phyloP scores from a whole-genome alignment of 2,888 invertebrate species.

The Homarus gammarus region DNA sequence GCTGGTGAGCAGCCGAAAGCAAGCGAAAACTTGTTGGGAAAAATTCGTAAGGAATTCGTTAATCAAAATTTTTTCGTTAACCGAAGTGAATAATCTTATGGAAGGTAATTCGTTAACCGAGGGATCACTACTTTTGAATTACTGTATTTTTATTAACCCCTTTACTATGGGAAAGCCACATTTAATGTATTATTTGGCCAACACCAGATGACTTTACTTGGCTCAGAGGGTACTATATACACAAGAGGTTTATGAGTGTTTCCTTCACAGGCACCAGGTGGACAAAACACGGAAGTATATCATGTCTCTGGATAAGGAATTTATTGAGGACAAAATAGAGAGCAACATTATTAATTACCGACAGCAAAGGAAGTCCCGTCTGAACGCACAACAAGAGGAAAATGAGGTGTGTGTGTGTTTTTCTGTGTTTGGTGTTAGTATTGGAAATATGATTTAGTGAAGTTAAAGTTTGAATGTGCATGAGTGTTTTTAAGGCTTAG shows the following conservation, averaged over 20 bases:
- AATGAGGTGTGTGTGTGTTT: slow-evolving; percentile 16
- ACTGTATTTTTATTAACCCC: background rate
- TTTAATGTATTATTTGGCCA: too few relatives aligned
- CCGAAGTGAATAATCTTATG: too few relatives aligned
- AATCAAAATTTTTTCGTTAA: too few relatives aligned
- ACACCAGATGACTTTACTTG: too few relatives aligned
- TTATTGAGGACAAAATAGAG: slow-evolving; percentile 18
- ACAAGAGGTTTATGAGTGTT: background rate
- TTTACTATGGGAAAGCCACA: background rate
- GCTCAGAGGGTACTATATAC: too few relatives aligned
- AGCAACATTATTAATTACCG: slow-evolving; percentile 1
- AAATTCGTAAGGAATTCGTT: too few relatives aligned
- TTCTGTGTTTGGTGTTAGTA: background rate
- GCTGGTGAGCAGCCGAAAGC: too few relatives aligned
- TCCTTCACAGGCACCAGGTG: slow-evolving; percentile 29
- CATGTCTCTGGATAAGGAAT: background rate
- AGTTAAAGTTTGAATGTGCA: too few relatives aligned
- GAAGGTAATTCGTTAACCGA: too few relatives aligned
- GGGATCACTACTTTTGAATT: too few relatives aligned
- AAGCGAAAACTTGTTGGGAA: too few relatives aligned
- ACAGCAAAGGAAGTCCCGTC: background rate
- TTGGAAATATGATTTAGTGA: background rate
- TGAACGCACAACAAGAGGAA: background rate
- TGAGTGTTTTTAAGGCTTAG: too few relatives aligned
- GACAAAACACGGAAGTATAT: slow-evolving; percentile 20